phyloP scores from a whole-genome alignment of 92 coral and sea anemone species.

The Parazoanthus darwini region DNA sequence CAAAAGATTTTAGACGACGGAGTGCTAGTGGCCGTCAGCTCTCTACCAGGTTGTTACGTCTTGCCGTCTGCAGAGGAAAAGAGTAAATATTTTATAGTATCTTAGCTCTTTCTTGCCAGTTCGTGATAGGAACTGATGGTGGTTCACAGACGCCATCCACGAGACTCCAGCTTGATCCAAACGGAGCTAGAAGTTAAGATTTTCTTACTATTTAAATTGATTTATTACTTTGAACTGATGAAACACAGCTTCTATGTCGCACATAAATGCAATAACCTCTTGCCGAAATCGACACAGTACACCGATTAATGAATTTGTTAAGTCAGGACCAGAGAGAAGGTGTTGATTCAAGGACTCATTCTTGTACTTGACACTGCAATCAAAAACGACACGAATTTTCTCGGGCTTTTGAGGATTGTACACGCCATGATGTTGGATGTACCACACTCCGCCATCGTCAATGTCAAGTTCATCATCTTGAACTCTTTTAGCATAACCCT shows the following conservation, averaged over 20 bases:
- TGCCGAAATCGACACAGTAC: constrained; percentile 53
- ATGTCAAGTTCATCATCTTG: constrained; percentile 31
- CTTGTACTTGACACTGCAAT: constrained; percentile 37
- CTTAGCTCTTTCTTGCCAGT: no score
- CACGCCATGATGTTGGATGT: constrained; percentile 57
- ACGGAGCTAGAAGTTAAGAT: no score
- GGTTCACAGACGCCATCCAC: no score
- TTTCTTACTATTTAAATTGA: no score
- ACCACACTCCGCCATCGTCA: constrained; percentile 43
- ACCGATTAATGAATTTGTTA: constrained; percentile 50
- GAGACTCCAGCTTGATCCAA: no score
- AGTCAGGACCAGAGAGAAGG: constrained; percentile 40
- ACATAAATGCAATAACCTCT: constrained; percentile 40
- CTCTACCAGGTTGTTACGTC: no score
- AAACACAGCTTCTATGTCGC: constrained; percentile 42
- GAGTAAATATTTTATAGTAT: no score
- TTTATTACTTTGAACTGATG: no score
- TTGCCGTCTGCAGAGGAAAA: no score
- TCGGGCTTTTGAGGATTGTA: constrained; percentile 52
- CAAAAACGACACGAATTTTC: constrained; percentile 55
- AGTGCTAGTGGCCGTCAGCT: no score
- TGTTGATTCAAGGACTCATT: constrained; percentile 40
- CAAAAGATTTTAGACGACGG: no score
- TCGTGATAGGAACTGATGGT: no score
- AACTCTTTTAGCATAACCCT: constrained; percentile 39